Percentiles rank a stretch among this genome's conserved stretches.
Conservation (phyloP, 92 coral and sea anemone species). For the Micromussa lordhowensis region DNA sequence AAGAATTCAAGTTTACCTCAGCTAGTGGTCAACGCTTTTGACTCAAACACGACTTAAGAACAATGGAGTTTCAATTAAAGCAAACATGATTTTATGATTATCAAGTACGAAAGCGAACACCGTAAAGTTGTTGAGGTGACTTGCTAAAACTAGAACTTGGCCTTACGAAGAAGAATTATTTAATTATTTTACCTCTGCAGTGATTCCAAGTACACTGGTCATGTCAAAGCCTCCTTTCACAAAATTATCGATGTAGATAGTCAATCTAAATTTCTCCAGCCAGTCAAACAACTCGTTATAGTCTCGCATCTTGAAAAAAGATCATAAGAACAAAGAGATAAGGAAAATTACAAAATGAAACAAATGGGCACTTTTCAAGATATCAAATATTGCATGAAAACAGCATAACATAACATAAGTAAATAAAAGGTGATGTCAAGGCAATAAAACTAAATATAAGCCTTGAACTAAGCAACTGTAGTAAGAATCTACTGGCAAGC, state of each 20-base stretch:
- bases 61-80: neutral
- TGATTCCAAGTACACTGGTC: conserved; percentile 82
- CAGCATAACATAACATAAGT: neutral
- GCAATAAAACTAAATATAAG: neutral
- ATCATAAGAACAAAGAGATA: neutral
- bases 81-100: neutral
- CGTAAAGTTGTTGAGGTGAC: neutral
- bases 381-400: neutral
- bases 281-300: conserved; percentile 94
- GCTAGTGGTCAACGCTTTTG: neutral
- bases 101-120: neutral
- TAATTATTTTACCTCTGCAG: conserved; percentile 79
- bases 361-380: no score
- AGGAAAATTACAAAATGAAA: neutral
- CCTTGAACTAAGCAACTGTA: neutral
- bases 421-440: neutral
- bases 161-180: no score
- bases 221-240: conserved; percentile 96
- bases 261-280: conserved; percentile 88
- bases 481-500: neutral
- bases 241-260: conserved; percentile 92
- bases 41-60: neutral
- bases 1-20: neutral
- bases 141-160: neutral
- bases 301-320: conserved; percentile 78